A percentile compares a stretch with the other conserved stretches of the same genome.
Evolutionary conservation across 2,797 vertebrate species (phyloP).

Genomic region (Nyctibius grandis): DNA sequence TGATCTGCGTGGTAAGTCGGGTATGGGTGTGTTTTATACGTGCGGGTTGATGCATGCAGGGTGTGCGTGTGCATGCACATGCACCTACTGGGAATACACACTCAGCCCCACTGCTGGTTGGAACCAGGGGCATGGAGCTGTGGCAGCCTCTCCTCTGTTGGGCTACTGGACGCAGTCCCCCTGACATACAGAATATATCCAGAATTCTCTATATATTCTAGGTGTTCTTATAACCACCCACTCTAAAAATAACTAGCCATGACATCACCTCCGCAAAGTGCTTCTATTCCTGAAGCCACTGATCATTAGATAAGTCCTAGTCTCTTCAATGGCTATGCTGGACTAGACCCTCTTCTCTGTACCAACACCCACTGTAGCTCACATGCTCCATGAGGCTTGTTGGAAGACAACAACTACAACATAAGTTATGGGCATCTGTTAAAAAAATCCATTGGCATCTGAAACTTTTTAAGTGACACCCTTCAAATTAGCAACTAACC

Average conservation of each 20-base stretch:
- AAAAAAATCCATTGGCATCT: neutral
- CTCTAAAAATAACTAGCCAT: neutral
- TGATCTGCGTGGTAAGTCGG: neutral
- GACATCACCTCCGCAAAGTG: neutral
- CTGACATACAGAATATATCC: neutral
- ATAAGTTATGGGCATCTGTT: neutral
- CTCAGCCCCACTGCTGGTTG: too few species aligned
- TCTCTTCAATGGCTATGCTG: neutral
- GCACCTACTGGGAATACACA: neutral
- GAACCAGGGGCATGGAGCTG: neutral
- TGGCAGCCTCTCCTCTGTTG: neutral
- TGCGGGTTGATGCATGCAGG: too few species aligned
- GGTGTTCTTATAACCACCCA: neutral
- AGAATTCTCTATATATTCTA: neutral
- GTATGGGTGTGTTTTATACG: rapidly evolving
- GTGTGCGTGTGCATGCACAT: neutral
- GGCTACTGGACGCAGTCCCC: neutral
- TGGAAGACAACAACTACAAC: neutral
- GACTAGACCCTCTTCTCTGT: neutral
- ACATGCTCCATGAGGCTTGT: neutral
- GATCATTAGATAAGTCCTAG: neutral
- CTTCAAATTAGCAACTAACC: neutral
- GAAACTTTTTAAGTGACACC: neutral
- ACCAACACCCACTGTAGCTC: neutral
- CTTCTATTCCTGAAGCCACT: neutral